Evolutionary conservation across 2,888 invertebrate genomes (phyloP).

Genomic region (Notodonta dromedarius): DNA sequence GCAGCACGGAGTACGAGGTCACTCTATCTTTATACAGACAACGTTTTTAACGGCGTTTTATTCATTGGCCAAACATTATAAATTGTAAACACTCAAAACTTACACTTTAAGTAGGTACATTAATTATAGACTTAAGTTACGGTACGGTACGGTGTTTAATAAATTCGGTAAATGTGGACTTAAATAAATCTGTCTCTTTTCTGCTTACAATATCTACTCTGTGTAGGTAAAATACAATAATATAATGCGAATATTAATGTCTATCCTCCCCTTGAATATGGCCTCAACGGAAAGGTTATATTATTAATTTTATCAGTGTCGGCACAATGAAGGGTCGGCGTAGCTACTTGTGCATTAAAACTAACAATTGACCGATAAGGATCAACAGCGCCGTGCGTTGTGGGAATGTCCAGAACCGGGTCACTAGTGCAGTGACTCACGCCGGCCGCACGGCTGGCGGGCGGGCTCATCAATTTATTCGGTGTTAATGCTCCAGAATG

Average conservation of each 20-base stretch:
- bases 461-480: not conserved
- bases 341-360: conserved; percentile 20
- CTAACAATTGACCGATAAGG: conserved; percentile 39
- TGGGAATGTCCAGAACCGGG: conserved; percentile 20
- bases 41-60: no score
- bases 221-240: not conserved
- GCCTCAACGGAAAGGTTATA: conserved; percentile 3
- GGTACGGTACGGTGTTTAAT: no score
- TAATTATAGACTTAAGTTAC: no score
- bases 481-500: not conserved
- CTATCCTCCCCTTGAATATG: conserved; percentile 3
- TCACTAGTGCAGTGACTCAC: conserved; percentile 16
- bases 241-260: not conserved
- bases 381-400: conserved; percentile 27
- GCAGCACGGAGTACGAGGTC: conserved; percentile 11
- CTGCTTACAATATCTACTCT: not conserved
- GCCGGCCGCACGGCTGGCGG: not conserved
- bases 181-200: not conserved
- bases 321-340: conserved; percentile 17
- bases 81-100: no score
- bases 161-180: no score
- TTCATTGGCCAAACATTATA: no score
- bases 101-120: no score
- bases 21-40: not conserved
- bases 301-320: conserved; percentile 10